Conservation (phyloP, 2,888 invertebrate species). For the Dilophus febrilis region DNA sequence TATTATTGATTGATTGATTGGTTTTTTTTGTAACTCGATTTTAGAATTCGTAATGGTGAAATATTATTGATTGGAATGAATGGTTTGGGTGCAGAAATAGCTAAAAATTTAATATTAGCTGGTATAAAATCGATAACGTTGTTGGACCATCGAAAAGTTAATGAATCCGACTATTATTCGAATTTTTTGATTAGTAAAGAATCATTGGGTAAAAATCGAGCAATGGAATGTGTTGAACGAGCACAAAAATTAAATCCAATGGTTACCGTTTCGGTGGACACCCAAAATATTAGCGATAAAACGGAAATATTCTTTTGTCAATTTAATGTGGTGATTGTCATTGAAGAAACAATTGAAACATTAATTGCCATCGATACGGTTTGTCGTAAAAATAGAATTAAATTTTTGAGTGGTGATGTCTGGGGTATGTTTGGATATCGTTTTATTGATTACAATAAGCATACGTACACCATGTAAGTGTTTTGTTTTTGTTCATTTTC, state of each 20-base stretch:
- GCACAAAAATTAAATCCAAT: conserved; percentile 83
- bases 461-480: conserved; percentile 62
- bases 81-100: conserved; percentile 88
- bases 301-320: conserved; percentile 50
- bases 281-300: conserved; percentile 44
- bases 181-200: conserved; percentile 68
- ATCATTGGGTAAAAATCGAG: conserved; percentile 65
- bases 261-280: conserved; percentile 64
- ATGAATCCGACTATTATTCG: conserved; percentile 54
- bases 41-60: conserved; percentile 63
- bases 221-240: conserved; percentile 59
- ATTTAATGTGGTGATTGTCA: conserved; percentile 74
- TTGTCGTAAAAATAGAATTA: conserved; percentile 55
- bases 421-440: conserved; percentile 88
- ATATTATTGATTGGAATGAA: conserved; percentile 75
- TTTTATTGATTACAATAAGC: conserved; percentile 74
- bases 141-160: conserved; percentile 57
- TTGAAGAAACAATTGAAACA: conserved; percentile 53
- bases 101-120: conserved; percentile 86
- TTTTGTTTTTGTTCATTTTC: conserved; percentile 4
- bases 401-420: conserved; percentile 80
- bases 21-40: not conserved
- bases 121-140: conserved; percentile 83
- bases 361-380: conserved; percentile 56
- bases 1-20: no score